Evolutionary conservation across 1,140 invertebrate species (phyloP).

Genomic region (Pseudomyrmex pallidus): DNA sequence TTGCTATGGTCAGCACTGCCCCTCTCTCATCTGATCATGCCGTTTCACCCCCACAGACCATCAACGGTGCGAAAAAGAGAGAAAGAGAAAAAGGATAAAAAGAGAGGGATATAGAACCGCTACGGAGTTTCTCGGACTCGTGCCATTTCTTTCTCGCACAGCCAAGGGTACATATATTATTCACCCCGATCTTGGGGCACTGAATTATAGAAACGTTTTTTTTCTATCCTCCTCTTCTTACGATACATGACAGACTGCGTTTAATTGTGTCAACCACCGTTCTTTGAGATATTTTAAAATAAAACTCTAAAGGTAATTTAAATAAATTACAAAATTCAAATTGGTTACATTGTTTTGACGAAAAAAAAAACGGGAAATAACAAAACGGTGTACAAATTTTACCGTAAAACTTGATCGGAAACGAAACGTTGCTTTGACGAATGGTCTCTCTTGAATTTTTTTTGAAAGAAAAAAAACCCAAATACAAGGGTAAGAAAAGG

Average conservation of each 20-base stretch:
- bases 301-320: background rate
- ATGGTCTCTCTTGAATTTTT: too few relatives aligned
- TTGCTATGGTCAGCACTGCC: constrained; percentile 80
- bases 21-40: constrained; percentile 75
- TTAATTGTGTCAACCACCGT: constrained; percentile 73
- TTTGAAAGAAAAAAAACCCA: too few relatives aligned
- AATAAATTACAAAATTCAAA: background rate
- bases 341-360: background rate
- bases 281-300: constrained; percentile 18
- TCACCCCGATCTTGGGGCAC: constrained; percentile 76
- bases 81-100: constrained; percentile 20
- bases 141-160: constrained; percentile 58
- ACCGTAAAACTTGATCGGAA: too few relatives aligned
- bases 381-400: too few relatives aligned
- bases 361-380: too few relatives aligned
- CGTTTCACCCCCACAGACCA: constrained; percentile 67
- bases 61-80: constrained; percentile 45
- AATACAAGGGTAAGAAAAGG: too few relatives aligned
- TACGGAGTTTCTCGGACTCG: constrained; percentile 55
- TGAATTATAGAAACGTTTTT: constrained; percentile 82
- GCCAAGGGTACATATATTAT: constrained; percentile 84
- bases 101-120: constrained; percentile 50
- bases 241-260: constrained; percentile 64
- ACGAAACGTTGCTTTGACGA: too few relatives aligned
- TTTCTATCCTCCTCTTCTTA: constrained; percentile 51